phyloP scores from a whole-genome alignment of 2,888 invertebrate genomes.

The Campaea margaritaria region DNA sequence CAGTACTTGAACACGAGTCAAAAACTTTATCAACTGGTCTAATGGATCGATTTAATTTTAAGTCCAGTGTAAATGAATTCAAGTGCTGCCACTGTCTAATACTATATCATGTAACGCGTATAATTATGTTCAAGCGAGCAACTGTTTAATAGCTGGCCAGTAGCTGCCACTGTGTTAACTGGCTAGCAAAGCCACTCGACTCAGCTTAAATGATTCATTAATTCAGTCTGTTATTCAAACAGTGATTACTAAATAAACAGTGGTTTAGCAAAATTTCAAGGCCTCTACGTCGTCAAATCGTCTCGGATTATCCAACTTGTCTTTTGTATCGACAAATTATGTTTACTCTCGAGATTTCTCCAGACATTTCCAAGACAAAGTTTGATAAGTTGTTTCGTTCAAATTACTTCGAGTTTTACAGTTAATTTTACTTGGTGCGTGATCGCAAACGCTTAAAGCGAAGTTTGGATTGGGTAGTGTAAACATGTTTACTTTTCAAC shows the following conservation, averaged over 20 bases:
- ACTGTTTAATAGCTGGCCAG: too few species aligned
- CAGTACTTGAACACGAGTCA: too few species aligned
- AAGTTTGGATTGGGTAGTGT: slow-evolving; percentile 20
- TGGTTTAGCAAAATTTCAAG: slow-evolving; percentile 54
- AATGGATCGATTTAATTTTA: too few species aligned
- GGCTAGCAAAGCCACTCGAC: slow-evolving; percentile 49
- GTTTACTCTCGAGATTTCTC: slow-evolving; percentile 58
- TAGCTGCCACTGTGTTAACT: too few species aligned
- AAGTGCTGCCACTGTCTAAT: too few species aligned
- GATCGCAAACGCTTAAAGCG: slow-evolving; percentile 28
- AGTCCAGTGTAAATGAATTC: too few species aligned
- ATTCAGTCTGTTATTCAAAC: slow-evolving; percentile 70
- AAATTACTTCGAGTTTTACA: slow-evolving; percentile 39
- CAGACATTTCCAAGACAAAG: slow-evolving; percentile 49
- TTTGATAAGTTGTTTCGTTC: slow-evolving; percentile 49
- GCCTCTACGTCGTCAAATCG: slow-evolving; percentile 38
- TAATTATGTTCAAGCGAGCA: too few species aligned
- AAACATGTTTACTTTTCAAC: slow-evolving; percentile 30
- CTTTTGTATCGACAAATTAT: slow-evolving; percentile 65
- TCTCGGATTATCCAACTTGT: slow-evolving; percentile 57
- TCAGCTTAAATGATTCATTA: slow-evolving; percentile 77
- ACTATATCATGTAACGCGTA: too few species aligned
- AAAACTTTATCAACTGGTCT: too few species aligned
- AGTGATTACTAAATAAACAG: slow-evolving; percentile 72
- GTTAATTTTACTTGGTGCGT: slow-evolving; percentile 36